These are phyloP conservation scores for Otolemur garnettii DNA, from an alignment of 2,113 vertebrate genomes.

Conservation along the genomic window DNA sequence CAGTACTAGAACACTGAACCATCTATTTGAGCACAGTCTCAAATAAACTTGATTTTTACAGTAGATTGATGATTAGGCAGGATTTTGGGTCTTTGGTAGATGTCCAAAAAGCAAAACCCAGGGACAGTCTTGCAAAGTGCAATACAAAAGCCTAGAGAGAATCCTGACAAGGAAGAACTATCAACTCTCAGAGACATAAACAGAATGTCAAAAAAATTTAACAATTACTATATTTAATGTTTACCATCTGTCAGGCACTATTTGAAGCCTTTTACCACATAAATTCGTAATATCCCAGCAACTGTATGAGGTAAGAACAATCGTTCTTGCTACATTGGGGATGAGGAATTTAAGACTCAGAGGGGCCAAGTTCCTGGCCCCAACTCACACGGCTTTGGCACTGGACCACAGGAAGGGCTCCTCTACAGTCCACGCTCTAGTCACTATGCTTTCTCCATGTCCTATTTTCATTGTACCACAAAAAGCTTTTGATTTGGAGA, in stretches of 20 bases:
- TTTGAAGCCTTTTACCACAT: neutral
- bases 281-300: neutral
- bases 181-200: neutral
- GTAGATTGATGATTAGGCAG: neutral
- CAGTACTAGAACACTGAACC: neutral
- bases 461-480: no score
- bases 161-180: neutral
- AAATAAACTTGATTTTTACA: neutral
- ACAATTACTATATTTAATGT: neutral
- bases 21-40: neutral
- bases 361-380: neutral
- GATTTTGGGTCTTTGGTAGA: neutral
- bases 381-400: neutral
- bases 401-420: neutral
- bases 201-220: constrained; percentile 10
- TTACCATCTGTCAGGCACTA: neutral
- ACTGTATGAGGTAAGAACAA: neutral
- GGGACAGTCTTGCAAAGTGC: neutral
- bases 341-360: neutral
- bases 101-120: neutral
- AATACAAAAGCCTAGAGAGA: neutral
- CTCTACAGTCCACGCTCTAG: no score
- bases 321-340: neutral
- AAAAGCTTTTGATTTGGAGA: neutral
- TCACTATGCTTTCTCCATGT: neutral